phyloP scores from a whole-genome alignment of 2,888 invertebrate species.

The Drosophila borealis region DNA sequence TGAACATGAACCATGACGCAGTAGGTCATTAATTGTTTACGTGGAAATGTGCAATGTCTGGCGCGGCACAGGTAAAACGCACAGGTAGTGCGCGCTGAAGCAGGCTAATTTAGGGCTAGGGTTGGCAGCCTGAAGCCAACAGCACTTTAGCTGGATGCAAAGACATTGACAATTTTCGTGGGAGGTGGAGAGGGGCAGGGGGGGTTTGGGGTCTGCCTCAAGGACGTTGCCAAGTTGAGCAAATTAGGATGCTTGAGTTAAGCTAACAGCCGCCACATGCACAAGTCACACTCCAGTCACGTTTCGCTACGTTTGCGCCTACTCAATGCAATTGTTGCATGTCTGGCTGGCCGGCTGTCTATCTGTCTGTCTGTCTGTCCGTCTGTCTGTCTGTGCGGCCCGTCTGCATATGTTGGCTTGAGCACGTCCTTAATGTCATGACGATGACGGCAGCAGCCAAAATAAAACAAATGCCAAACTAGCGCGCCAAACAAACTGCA shows the following conservation, averaged over 20 bases:
- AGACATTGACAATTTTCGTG: conserved; percentile 47
- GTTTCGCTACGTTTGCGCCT: conserved; percentile 48
- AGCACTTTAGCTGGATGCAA: conserved; percentile 31
- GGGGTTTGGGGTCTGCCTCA: conserved; percentile 39
- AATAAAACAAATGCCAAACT: conserved; percentile 69
- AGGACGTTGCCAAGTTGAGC: conserved; percentile 73
- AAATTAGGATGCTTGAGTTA: conserved; percentile 74
- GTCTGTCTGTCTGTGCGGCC: conserved; percentile 21
- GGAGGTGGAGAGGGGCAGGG: neutral
- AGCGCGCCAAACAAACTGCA: conserved; percentile 68
- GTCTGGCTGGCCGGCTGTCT: conserved; percentile 12
- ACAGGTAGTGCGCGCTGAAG: neutral
- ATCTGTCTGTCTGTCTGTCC: conserved; percentile 2
- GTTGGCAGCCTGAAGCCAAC: conserved; percentile 11
- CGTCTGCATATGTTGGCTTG: conserved; percentile 69
- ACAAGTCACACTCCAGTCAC: conserved; percentile 74
- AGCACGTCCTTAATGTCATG: conserved; percentile 76
- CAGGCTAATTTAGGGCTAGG: conserved; percentile 43
- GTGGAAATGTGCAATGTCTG: conserved; percentile 47
- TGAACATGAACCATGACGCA: conserved; percentile 68
- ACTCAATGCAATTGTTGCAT: conserved; percentile 46
- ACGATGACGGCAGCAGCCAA: conserved; percentile 55
- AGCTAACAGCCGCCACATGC: conserved; percentile 43
- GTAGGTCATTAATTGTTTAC: conserved; percentile 77
- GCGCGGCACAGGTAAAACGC: conserved; percentile 23